Percentiles rank a stretch among this genome's conserved stretches.
Evolutionary conservation across 1,140 invertebrate genomes (phyloP).

Genomic region (Drosophila jambulina): DNA sequence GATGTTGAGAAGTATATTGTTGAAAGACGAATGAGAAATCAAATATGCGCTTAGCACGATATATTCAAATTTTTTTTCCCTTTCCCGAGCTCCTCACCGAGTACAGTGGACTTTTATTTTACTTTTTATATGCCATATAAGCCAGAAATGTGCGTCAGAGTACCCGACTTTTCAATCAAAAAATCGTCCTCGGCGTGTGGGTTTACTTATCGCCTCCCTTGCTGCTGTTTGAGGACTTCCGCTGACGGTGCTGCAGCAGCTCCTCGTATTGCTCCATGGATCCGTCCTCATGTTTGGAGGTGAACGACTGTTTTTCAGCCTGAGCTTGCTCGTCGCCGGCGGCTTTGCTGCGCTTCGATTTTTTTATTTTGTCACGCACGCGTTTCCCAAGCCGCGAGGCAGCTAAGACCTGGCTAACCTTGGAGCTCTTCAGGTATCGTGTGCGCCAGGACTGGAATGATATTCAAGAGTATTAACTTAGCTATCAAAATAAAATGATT

Average conservation of each 20-base stretch:
- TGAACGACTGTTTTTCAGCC: constrained; percentile 44
- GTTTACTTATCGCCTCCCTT: constrained; percentile 62
- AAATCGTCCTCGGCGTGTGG: not conserved
- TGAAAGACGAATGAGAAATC: constrained; percentile 57
- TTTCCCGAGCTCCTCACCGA: constrained; percentile 29
- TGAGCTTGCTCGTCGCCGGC: constrained; percentile 34
- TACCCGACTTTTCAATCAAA: constrained; percentile 68
- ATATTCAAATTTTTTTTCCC: constrained; percentile 81
- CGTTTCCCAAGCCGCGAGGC: constrained; percentile 87
- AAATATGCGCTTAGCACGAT: constrained; percentile 82
- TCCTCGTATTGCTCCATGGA: constrained; percentile 83
- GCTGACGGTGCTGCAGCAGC: constrained; percentile 73
- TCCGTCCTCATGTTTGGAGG: constrained; percentile 80
- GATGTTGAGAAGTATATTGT: constrained; percentile 15
- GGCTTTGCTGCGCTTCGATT: constrained; percentile 85
- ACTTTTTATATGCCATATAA: constrained; percentile 61
- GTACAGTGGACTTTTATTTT: constrained; percentile 35
- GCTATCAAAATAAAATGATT: not conserved
- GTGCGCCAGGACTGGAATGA: constrained; percentile 75
- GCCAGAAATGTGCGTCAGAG: constrained; percentile 22
- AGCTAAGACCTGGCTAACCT: constrained; percentile 87
- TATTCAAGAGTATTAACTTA: not conserved
- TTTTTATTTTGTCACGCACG: constrained; percentile 87
- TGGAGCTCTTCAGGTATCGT: constrained; percentile 86
- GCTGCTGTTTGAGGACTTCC: constrained; percentile 69